A percentile compares a stretch with the other conserved stretches of the same genome.
Evolutionary conservation across 2,113 vertebrate genomes (phyloP).

Genomic region (Ondatra zibethicus): DNA sequence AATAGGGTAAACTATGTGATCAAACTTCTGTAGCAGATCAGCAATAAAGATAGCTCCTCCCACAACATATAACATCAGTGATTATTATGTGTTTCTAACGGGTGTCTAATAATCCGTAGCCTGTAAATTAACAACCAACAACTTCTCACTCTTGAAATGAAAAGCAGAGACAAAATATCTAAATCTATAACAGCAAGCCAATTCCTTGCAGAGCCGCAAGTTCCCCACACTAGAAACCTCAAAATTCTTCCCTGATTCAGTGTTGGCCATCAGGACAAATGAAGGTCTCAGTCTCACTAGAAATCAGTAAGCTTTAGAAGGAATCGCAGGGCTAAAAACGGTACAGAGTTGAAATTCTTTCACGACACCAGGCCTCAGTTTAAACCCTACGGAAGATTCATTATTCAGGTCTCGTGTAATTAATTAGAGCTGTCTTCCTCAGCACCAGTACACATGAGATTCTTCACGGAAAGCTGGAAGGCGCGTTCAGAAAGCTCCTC

Average conservation of each 20-base stretch:
- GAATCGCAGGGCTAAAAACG: constrained; percentile 30
- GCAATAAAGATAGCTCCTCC: constrained; percentile 47
- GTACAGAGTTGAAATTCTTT: constrained; percentile 41
- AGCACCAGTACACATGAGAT: constrained; percentile 54
- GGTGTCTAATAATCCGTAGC: constrained; percentile 62
- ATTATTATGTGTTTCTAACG: constrained; percentile 58
- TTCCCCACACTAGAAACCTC: background rate
- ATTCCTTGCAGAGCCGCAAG: background rate
- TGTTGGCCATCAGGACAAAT: background rate
- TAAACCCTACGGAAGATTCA: constrained; percentile 68
- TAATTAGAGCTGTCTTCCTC: constrained; percentile 70
- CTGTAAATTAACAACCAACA: constrained; percentile 60
- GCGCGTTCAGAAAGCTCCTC: constrained; percentile 65
- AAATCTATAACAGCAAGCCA: constrained; percentile 19
- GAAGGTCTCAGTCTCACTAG: background rate
- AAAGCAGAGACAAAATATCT: background rate
- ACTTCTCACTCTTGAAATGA: constrained; percentile 58
- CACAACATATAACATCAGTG: constrained; percentile 29
- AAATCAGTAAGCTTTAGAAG: constrained; percentile 26
- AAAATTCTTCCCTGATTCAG: background rate
- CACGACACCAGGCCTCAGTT: background rate
- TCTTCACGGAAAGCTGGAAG: constrained; percentile 67
- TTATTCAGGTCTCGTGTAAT: constrained; percentile 67
- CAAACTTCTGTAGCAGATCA: constrained; percentile 53
- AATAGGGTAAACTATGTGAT: constrained; percentile 55